Conservation (phyloP, 2,888 invertebrate genomes). For the Drosophila mulleri region DNA sequence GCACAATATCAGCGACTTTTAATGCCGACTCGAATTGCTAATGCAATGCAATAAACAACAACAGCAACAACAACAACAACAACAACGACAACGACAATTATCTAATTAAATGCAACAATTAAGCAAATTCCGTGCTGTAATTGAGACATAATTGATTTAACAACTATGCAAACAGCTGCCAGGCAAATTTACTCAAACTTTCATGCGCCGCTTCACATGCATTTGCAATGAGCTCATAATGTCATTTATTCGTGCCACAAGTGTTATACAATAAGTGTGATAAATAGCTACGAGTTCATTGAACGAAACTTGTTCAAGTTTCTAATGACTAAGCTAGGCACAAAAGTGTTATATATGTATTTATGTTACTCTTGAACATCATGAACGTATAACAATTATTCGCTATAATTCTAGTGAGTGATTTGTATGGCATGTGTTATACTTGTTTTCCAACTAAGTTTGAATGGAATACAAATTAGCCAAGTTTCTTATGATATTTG, state of each 20-base stretch:
- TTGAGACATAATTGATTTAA: constrained; percentile 37
- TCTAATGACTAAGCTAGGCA: background rate
- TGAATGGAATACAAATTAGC: no score
- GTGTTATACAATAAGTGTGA: background rate
- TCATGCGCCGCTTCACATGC: background rate
- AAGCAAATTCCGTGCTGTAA: constrained; percentile 19
- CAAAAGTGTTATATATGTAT: no score
- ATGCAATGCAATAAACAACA: constrained; percentile 31
- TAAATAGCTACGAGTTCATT: background rate
- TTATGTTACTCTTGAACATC: no score
- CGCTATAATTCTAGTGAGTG: no score
- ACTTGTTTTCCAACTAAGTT: no score
- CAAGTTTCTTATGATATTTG: no score
- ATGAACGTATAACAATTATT: no score
- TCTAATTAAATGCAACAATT: constrained; percentile 47
- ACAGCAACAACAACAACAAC: background rate
- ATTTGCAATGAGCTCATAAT: background rate
- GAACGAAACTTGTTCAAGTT: background rate
- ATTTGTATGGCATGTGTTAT: no score
- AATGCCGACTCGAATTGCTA: constrained; percentile 21
- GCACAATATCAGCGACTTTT: constrained; percentile 18
- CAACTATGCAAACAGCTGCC: constrained; percentile 6
- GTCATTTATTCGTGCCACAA: background rate
- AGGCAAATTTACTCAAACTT: background rate
- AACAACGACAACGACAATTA: constrained; percentile 22